Evolutionary conservation across 2,888 invertebrate genomes (phyloP).

Genomic region (Plebejus melissa): DNA sequence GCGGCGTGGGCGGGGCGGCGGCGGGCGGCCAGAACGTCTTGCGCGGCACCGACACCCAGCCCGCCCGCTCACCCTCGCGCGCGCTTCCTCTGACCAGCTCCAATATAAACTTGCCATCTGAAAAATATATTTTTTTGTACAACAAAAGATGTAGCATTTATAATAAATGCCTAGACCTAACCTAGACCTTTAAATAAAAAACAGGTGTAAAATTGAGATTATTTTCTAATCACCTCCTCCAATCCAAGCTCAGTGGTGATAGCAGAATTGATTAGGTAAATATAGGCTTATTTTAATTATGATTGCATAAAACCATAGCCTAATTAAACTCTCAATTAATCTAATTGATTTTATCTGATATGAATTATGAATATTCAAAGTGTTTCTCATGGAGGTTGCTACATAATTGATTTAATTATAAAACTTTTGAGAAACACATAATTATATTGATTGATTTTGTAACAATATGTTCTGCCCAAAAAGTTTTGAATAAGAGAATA

Average conservation of each 20-base stretch:
- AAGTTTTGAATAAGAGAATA: background rate
- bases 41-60: slow-evolving; percentile 93
- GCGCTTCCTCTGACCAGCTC: slow-evolving; percentile 83
- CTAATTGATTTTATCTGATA: background rate
- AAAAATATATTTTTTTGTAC: slow-evolving; percentile 35
- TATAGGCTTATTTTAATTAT: background rate
- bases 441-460: background rate
- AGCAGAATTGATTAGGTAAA: slow-evolving; percentile 4
- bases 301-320: slow-evolving; percentile 7
- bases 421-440: background rate
- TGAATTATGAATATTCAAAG: slow-evolving; percentile 9
- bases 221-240: background rate
- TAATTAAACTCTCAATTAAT: background rate
- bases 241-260: background rate
- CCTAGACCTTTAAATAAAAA: background rate
- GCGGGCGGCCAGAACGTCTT: slow-evolving; percentile 93
- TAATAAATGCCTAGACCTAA: background rate
- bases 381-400: background rate
- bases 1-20: slow-evolving; percentile 82
- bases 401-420: background rate
- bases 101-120: slow-evolving; percentile 94
- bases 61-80: slow-evolving; percentile 85
- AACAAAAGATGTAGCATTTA: no score
- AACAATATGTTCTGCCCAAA: background rate
- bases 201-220: background rate